Evolutionary conservation across 2,797 vertebrate genomes (phyloP), one percentile per base, ranked within the genome.

Genomic region (Poecile montanus): DNA sequence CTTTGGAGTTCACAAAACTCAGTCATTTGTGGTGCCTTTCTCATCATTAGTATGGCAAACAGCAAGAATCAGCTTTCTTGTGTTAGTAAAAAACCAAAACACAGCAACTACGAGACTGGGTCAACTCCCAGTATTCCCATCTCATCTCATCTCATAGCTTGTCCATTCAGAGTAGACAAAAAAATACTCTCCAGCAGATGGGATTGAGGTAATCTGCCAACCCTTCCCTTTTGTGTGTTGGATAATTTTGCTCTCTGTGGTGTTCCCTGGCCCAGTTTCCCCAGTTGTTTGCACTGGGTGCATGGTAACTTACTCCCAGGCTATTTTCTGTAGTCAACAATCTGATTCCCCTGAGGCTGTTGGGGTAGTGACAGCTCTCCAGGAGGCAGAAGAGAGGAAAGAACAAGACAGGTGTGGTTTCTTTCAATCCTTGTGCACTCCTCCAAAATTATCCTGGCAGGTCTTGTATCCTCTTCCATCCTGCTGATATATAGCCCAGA

Each of bases 1-100:
- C 88, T 74, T 89, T 80, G 74, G 57, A 87, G 45, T 92, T 93
- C 17, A 32, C 68, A 91, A 79, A 95, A 82, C 50, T 58, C 84
- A 91, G 72, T 91, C 80, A 42, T 87, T 85, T 92, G 67, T 82
- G 81, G 38, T 79, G 72, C 47, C 57, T 91, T 42, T 53, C 1
- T 2, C 88, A 51, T 89, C 68, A 34, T 96, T 90, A 91, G 63
- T 72, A 74, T 79, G 84, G 56, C 53, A 91, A 60, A 71, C 45
- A 11, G 25, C 67, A 70, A 82, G 68, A 73, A 48, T 66, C 42
- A 6, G 11, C 50, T 87, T 82, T 60, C 50, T 54, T 83, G 32
- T 85, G 74, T 78, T 87, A 61, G 68, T 42, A 61, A 65, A 76
- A 74, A 86, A 57, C 0, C 34, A 79, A 73, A 91, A 84, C 61